Conservation (phyloP, 2,113 vertebrate genomes). For the Tiliqua scincoides region DNA sequence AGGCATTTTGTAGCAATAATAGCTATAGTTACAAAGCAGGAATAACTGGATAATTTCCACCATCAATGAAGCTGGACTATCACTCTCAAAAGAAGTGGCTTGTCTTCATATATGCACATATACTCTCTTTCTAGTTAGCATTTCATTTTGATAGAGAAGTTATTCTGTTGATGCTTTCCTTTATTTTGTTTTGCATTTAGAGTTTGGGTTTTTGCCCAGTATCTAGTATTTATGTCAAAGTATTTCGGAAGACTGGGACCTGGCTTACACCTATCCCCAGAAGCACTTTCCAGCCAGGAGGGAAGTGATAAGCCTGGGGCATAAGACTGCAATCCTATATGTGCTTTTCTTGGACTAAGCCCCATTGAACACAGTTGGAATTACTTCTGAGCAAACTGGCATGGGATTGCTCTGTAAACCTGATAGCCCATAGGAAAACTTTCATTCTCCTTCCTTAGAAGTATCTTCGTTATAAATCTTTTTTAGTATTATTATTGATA, state of each 20-base stretch:
- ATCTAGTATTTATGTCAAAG: neutral
- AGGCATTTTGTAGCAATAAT: neutral
- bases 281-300: neutral
- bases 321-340: too few species aligned
- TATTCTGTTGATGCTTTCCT: neutral
- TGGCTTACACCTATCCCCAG: too few species aligned
- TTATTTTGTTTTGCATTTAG: neutral
- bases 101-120: neutral
- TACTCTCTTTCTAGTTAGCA: neutral
- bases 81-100: neutral
- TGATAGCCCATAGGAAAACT: constrained; percentile 36
- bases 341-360: too few species aligned
- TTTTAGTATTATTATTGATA: neutral
- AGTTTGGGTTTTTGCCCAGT: neutral
- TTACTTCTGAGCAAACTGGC: too few species aligned
- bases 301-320: too few species aligned
- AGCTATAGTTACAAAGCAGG: neutral
- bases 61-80: neutral
- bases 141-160: neutral
- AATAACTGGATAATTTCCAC: neutral
- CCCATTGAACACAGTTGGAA: too few species aligned
- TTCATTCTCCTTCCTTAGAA: constrained; percentile 13
- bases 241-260: neutral
- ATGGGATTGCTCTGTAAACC: neutral
- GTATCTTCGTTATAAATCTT: constrained; percentile 10